These are phyloP conservation scores for Monochamus saltuarius DNA, from an alignment of 1,140 invertebrate genomes.

Conservation along the genomic window DNA sequence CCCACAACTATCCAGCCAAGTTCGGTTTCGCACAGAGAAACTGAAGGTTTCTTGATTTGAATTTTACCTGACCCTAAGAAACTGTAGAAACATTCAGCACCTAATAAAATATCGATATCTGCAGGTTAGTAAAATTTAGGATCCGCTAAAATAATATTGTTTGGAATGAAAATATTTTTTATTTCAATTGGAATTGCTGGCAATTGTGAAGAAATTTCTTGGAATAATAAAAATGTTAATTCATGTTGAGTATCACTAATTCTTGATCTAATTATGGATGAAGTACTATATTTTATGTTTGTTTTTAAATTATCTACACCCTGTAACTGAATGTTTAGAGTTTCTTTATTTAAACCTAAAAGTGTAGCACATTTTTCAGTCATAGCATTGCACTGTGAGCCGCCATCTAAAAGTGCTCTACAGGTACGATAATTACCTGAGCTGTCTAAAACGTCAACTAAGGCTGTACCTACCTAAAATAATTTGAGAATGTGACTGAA, in stretches of 20 bases:
- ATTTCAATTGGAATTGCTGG: constrained; percentile 5
- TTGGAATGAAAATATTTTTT: constrained; percentile 28
- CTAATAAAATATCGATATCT: constrained; percentile 32
- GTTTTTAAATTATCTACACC: constrained; percentile 13
- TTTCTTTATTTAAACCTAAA: constrained; percentile 8
- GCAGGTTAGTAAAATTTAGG: constrained; percentile 33
- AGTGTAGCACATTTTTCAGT: constrained; percentile 1
- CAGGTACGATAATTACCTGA: not conserved
- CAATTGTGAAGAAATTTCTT: not conserved
- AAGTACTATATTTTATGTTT: not conserved
- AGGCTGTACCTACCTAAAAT: too few species aligned
- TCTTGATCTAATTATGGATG: constrained; percentile 4
- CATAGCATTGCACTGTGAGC: constrained; percentile 22
- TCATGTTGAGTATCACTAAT: constrained; percentile 1
- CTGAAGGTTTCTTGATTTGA: not conserved
- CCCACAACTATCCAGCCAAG: constrained; percentile 21
- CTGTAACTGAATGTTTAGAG: constrained; percentile 10
- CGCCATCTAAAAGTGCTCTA: constrained; percentile 16
- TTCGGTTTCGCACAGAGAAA: constrained; percentile 15
- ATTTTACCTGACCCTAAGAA: constrained; percentile 12
- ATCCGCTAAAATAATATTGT: constrained; percentile 37
- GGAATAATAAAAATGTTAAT: constrained; percentile 14
- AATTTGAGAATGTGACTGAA: too few species aligned
- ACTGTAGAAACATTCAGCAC: constrained; percentile 14
- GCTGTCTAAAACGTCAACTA: too few species aligned